Conservation (phyloP, 2,888 invertebrate species). For the Crepidodera aurea region DNA sequence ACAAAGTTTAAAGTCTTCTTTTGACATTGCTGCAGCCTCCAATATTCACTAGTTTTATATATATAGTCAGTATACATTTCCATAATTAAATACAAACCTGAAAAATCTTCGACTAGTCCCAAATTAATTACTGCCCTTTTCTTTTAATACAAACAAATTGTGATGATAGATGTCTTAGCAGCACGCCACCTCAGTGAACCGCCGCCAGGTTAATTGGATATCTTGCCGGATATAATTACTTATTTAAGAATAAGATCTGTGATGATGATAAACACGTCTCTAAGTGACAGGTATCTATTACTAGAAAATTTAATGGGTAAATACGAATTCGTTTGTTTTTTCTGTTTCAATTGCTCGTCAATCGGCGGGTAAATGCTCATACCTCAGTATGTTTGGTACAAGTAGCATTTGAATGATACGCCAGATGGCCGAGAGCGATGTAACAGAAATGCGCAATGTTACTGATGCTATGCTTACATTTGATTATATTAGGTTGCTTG, state of each 20-base stretch:
- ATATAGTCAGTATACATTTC: too few species aligned
- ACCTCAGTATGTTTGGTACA: neutral
- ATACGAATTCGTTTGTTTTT: conserved; percentile 15
- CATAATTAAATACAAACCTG: too few species aligned
- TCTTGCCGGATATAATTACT: conserved; percentile 45
- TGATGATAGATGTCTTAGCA: neutral
- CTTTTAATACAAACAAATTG: neutral
- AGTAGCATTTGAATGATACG: too few species aligned
- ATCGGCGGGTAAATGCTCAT: neutral
- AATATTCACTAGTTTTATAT: too few species aligned
- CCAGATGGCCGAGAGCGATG: conserved; percentile 1
- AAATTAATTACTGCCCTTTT: neutral
- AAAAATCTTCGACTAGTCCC: neutral
- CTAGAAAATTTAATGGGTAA: conserved; percentile 27
- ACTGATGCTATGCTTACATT: too few species aligned
- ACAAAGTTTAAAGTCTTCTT: too few species aligned
- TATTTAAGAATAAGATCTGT: conserved; percentile 37
- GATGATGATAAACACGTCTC: conserved; percentile 32
- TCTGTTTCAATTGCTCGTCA: conserved; percentile 7
- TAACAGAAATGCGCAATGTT: too few species aligned
- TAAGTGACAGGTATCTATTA: neutral
- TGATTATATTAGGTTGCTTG: too few species aligned
- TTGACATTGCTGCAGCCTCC: too few species aligned
- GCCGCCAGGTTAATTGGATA: conserved; percentile 43
- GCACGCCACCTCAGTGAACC: conserved; percentile 21